phyloP scores from a whole-genome alignment of 2,113 vertebrate species.

The Hemichromis elongatus region DNA sequence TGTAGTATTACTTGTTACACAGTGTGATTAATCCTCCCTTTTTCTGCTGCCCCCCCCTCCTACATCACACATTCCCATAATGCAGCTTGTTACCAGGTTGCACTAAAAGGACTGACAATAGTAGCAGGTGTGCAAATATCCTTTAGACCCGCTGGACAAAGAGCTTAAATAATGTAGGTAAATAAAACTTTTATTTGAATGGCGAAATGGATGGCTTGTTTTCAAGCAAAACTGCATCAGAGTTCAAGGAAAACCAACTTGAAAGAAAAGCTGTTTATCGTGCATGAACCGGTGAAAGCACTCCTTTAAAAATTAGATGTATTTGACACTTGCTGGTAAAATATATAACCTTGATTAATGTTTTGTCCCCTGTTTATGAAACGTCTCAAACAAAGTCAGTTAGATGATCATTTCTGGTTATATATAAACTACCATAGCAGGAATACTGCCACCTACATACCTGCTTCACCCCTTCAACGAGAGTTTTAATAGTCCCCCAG shows the following conservation, averaged over 20 bases:
- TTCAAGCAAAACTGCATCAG: not conserved
- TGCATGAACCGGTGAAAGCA: not conserved
- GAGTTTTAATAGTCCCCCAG: constrained; percentile 42
- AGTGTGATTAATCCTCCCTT: constrained; percentile 52
- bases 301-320: not conserved
- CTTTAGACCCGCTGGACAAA: constrained; percentile 58
- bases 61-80: constrained; percentile 64
- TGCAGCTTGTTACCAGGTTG: constrained; percentile 67
- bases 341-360: not conserved
- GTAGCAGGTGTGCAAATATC: constrained; percentile 79
- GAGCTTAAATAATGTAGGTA: constrained; percentile 63
- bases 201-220: constrained; percentile 44
- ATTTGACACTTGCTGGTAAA: not conserved
- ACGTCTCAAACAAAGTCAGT: constrained; percentile 1
- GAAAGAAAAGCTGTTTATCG: not conserved
- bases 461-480: constrained; percentile 29
- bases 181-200: constrained; percentile 72
- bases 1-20: constrained; percentile 36
- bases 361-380: not conserved
- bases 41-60: constrained; percentile 12
- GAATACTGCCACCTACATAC: constrained; percentile 32
- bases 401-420: constrained; percentile 29
- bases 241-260: not conserved
- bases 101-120: constrained; percentile 67
- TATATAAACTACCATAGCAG: constrained; percentile 26